These are phyloP conservation scores for Labeo catla DNA, from an alignment of 2,113 vertebrate species.

Conservation along the genomic window DNA sequence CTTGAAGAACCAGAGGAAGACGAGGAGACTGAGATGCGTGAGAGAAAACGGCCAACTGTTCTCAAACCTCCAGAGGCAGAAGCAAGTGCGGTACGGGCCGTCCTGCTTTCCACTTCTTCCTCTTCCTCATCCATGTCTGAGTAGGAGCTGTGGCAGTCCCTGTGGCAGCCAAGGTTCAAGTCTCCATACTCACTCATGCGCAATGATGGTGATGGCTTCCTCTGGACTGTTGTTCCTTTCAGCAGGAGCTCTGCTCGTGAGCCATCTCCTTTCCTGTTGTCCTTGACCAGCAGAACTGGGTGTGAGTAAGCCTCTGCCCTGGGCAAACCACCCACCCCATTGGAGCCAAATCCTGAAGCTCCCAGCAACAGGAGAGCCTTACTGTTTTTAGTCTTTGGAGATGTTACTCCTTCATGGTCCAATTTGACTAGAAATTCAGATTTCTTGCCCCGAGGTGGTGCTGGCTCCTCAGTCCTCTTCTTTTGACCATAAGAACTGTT, in stretches of 20 bases:
- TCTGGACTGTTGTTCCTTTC: conserved; percentile 81
- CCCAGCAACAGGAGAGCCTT: conserved; percentile 84
- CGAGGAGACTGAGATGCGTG: conserved; percentile 89
- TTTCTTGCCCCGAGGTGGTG: conserved; percentile 76
- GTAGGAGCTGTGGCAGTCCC: conserved; percentile 91
- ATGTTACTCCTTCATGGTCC: conserved; percentile 96
- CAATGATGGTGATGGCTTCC: conserved; percentile 77
- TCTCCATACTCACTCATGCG: conserved; percentile 75
- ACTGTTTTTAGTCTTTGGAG: conserved; percentile 94
- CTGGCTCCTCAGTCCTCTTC: conserved; percentile 78
- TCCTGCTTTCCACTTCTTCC: conserved; percentile 76
- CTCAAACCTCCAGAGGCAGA: conserved; percentile 76
- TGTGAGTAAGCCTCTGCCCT: conserved; percentile 82
- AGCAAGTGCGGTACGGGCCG: conserved; percentile 60
- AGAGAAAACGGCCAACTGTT: conserved; percentile 85
- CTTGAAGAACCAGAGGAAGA: conserved; percentile 95
- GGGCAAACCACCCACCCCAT: conserved; percentile 69
- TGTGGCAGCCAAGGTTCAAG: conserved; percentile 85
- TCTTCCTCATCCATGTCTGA: conserved; percentile 89
- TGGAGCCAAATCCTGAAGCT: conserved; percentile 74
- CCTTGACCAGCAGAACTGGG: conserved; percentile 83
- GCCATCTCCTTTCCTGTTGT: conserved; percentile 84
- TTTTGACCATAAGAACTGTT: conserved; percentile 78
- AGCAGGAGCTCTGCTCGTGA: conserved; percentile 81
- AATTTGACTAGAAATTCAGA: conserved; percentile 91